Evolutionary conservation across 2,113 vertebrate genomes (phyloP).

Genomic region (Sinocyclocheilus maitianheensis): DNA sequence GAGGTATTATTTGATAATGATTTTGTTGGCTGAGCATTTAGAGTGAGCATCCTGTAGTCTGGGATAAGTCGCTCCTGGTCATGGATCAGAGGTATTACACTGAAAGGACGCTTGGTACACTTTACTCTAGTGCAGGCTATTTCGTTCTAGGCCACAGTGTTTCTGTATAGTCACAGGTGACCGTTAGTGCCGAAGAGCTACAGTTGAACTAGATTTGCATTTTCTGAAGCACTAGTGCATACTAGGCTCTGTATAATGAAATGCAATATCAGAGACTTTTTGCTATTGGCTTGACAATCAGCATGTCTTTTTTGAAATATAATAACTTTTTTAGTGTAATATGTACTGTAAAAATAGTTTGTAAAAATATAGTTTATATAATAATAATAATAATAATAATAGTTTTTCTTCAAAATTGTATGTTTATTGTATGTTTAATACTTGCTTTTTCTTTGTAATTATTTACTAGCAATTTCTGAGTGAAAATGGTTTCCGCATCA

Average conservation of each 20-base stretch:
- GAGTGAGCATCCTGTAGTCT: not conserved
- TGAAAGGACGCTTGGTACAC: not conserved
- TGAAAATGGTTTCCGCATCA: no score
- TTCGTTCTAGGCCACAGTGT: not conserved
- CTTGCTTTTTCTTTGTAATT: no score
- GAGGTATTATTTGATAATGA: not conserved
- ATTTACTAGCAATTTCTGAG: no score
- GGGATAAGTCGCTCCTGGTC: slow-evolving; percentile 18
- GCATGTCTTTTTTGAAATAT: no score
- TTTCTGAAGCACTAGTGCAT: not conserved
- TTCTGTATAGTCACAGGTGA: not conserved
- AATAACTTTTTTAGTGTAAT: no score
- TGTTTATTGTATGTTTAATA: no score
- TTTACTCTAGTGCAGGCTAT: not conserved
- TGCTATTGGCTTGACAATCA: not conserved
- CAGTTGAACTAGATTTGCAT: not conserved
- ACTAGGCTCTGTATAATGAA: not conserved
- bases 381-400: no score
- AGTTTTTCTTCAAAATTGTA: no score
- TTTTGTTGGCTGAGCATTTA: not conserved
- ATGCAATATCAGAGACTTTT: not conserved
- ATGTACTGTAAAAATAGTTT: no score
- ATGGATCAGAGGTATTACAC: slow-evolving; percentile 2
- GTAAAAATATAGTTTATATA: no score
- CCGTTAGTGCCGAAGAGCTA: not conserved